phyloP scores from a whole-genome alignment of 2,888 invertebrate species.

The Lagria hirta region DNA sequence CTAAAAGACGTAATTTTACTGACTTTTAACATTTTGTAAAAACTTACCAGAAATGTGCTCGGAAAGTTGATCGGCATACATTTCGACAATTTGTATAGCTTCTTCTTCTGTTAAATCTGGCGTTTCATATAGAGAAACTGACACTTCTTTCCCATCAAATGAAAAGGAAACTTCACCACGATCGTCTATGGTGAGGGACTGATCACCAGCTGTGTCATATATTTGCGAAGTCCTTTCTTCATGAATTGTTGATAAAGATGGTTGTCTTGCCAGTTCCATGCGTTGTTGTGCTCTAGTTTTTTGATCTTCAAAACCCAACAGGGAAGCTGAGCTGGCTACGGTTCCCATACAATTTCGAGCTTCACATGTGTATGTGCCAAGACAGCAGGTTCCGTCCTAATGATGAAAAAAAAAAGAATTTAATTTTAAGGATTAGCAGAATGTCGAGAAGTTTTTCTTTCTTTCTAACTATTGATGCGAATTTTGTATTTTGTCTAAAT shows the following conservation, averaged over 20 bases:
- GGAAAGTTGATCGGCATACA: constrained; percentile 91
- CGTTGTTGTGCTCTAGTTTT: constrained; percentile 58
- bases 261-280: constrained; percentile 66
- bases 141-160: constrained; percentile 89
- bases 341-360: constrained; percentile 90
- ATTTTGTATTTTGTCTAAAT: too few relatives aligned
- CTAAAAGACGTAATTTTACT: constrained; percentile 48
- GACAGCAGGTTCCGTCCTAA: constrained; percentile 80
- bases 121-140: constrained; percentile 87
- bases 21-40: too few relatives aligned
- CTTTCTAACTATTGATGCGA: too few relatives aligned
- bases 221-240: constrained; percentile 88
- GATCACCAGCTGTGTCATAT: constrained; percentile 74
- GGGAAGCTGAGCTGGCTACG: constrained; percentile 83
- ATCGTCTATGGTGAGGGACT: constrained; percentile 72
- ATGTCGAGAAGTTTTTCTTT: too few relatives aligned
- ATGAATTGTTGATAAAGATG: constrained; percentile 87
- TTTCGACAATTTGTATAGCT: constrained; percentile 87
- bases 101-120: constrained; percentile 91
- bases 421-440: constrained; percentile 2
- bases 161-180: constrained; percentile 87
- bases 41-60: constrained; percentile 73
- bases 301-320: constrained; percentile 83
- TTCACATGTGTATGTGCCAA: constrained; percentile 89
- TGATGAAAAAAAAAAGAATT: background rate